Percentiles rank a stretch among this genome's conserved stretches.
Conservation (phyloP, 2,797 vertebrate species). For the Tokudaia muenninki region DNA sequence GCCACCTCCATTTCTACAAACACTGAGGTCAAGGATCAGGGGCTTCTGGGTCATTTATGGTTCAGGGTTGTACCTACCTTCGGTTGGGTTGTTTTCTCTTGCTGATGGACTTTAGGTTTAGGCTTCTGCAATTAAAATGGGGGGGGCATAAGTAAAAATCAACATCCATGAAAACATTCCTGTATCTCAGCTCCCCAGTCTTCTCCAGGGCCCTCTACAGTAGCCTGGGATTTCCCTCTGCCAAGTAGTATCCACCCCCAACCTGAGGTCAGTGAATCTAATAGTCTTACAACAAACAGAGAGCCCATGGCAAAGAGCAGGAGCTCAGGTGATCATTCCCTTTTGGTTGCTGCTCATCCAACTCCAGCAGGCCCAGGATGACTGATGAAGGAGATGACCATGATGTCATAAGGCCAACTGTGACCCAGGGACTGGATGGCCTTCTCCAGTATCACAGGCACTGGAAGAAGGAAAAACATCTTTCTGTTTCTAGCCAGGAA, state of each 20-base stretch:
- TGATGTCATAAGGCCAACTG: slow-evolving; percentile 77
- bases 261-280: not conserved
- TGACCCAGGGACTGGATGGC: slow-evolving; percentile 52
- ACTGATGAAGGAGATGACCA: not conserved
- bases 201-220: not conserved
- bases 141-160: not conserved
- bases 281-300: slow-evolving; percentile 61
- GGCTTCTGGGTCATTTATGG: not conserved
- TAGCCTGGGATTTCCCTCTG: not conserved
- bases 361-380: not conserved
- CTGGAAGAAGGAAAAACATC: not conserved
- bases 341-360: slow-evolving; percentile 22
- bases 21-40: not conserved
- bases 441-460: not conserved
- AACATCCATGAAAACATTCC: not conserved
- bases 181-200: not conserved
- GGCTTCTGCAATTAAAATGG: slow-evolving; percentile 25
- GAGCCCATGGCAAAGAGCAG: slow-evolving; percentile 62
- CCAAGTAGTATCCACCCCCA: not conserved
- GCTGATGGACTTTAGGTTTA: fast-evolving
- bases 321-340: slow-evolving; percentile 51
- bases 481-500: not conserved
- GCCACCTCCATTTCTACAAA: not conserved
- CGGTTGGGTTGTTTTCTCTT: fast-evolving
- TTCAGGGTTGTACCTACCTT: slow-evolving; percentile 55